Evolutionary conservation across 2,113 vertebrate genomes (phyloP).

Genomic region (Sinocyclocheilus grahami): DNA sequence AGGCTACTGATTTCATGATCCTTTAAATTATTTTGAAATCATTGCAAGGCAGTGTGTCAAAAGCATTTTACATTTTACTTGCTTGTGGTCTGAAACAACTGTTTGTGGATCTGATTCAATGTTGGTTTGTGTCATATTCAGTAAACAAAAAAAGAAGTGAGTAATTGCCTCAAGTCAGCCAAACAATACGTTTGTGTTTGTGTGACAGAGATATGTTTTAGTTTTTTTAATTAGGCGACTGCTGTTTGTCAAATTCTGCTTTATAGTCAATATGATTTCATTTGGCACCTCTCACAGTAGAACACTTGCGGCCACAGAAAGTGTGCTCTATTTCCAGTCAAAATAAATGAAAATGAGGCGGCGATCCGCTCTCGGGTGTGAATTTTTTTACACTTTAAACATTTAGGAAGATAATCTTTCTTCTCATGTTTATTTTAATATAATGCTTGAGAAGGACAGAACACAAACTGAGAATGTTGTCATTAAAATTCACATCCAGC

Average conservation of each 20-base stretch:
- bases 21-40: neutral
- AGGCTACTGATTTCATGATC: neutral
- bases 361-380: conserved; percentile 42
- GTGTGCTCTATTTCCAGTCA: conserved; percentile 57
- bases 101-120: conserved; percentile 9
- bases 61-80: conserved; percentile 3
- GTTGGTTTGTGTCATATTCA: neutral
- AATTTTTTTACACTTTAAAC: conserved; percentile 61
- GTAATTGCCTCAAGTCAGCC: neutral
- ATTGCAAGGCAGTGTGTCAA: neutral
- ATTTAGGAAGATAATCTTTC: conserved; percentile 53
- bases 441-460: conserved; percentile 45
- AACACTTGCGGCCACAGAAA: conserved; percentile 39
- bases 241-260: conserved; percentile 6
- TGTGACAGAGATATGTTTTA: conserved; percentile 6
- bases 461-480: conserved; percentile 54
- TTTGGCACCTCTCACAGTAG: conserved; percentile 29
- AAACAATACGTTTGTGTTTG: conserved; percentile 5
- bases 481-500: conserved; percentile 40
- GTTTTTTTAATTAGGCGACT: neutral
- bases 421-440: conserved; percentile 57
- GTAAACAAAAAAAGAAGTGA: neutral
- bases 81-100: neutral
- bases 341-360: conserved; percentile 55
- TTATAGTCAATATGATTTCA: conserved; percentile 1